Percentiles rank a stretch among this genome's conserved stretches.
These are phyloP conservation scores for Gadus chalcogrammus DNA, from an alignment of 2,113 vertebrate species.

Conservation along the genomic window DNA sequence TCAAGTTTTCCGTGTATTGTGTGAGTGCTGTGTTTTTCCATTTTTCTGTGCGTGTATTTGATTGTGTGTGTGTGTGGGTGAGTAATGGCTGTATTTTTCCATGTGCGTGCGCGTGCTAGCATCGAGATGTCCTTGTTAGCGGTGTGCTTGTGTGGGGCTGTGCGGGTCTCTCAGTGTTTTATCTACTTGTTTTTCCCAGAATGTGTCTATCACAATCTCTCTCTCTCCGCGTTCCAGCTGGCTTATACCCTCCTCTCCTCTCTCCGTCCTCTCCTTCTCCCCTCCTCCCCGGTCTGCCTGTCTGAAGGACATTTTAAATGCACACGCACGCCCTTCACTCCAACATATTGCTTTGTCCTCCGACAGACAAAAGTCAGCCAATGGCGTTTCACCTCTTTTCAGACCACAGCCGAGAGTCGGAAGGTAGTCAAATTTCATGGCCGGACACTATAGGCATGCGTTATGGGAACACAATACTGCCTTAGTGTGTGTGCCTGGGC, in stretches of 20 bases:
- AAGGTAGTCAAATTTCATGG: conserved; percentile 44
- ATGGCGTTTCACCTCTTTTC: not conserved
- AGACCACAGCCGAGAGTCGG: not conserved
- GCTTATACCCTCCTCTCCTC: conserved; percentile 32
- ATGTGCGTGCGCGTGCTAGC: conserved; percentile 1
- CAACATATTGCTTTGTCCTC: not conserved
- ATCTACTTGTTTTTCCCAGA: conserved; percentile 16
- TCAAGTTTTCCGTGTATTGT: not conserved
- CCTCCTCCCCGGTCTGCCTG: conserved; percentile 16
- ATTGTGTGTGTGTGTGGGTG: conserved; percentile 8
- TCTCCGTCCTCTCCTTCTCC: conserved; percentile 19
- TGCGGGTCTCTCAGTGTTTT: conserved; percentile 14
- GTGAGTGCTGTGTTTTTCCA: not conserved
- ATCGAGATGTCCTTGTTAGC: not conserved
- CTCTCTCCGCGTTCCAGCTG: conserved; percentile 46
- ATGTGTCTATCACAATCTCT: conserved; percentile 30
- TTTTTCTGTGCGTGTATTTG: conserved; percentile 3
- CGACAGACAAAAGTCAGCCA: not conserved
- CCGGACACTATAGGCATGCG: conserved; percentile 24
- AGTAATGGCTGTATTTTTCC: conserved; percentile 19
- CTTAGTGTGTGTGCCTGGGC: conserved; percentile 17
- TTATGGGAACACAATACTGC: conserved; percentile 33
- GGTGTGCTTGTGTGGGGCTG: conserved; percentile 1
- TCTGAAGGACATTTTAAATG: conserved; percentile 42
- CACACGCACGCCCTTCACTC: conserved; percentile 7